Percentiles rank a stretch among this genome's conserved stretches.
These are phyloP conservation scores for Ischnura elegans DNA, from an alignment of 2,888 invertebrate genomes.

Conservation along the genomic window DNA sequence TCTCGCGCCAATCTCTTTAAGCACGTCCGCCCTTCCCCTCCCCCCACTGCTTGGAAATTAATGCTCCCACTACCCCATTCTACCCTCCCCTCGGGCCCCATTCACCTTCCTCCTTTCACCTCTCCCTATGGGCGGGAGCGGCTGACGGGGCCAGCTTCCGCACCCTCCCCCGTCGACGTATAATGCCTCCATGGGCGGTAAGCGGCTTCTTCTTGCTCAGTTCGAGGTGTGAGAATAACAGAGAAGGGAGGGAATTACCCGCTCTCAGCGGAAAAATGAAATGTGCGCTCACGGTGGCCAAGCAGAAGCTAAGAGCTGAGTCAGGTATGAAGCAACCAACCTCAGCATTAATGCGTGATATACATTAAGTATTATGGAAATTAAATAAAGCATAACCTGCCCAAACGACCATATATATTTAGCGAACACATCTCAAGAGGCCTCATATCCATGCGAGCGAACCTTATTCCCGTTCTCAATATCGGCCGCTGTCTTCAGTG, in stretches of 20 bases:
- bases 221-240: background rate
- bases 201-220: slow-evolving; percentile 8
- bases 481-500: too few relatives aligned
- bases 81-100: background rate
- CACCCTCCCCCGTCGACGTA: background rate
- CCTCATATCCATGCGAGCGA: too few relatives aligned
- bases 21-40: background rate
- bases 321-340: too few relatives aligned
- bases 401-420: too few relatives aligned
- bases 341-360: too few relatives aligned
- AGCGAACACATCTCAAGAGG: too few relatives aligned
- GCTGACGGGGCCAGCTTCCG: background rate
- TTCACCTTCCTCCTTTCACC: background rate
- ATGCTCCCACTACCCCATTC: background rate
- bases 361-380: too few relatives aligned
- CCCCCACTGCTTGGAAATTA: background rate
- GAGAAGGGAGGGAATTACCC: slow-evolving; percentile 1
- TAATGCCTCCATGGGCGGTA: background rate
- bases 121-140: slow-evolving; percentile 25
- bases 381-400: too few relatives aligned
- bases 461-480: too few relatives aligned
- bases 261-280: too few relatives aligned
- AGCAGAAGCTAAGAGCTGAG: too few relatives aligned
- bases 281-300: too few relatives aligned
- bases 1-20: slow-evolving; percentile 23